phyloP scores from a whole-genome alignment of 1,140 invertebrate species.

The Anoplophora glabripennis region DNA sequence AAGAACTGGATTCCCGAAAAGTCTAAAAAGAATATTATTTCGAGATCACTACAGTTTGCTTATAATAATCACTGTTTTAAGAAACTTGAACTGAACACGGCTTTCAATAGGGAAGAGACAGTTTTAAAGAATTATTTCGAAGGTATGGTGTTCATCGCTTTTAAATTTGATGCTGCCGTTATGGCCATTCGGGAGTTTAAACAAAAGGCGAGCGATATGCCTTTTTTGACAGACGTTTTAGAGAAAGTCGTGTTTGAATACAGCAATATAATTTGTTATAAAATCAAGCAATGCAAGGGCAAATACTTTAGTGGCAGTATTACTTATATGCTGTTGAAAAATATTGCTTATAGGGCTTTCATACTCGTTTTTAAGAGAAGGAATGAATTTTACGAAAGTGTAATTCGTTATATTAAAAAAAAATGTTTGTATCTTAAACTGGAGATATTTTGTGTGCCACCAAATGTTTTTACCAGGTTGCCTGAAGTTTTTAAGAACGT shows the following conservation, averaged over 20 bases:
- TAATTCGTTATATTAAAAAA: background rate
- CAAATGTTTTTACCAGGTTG: background rate
- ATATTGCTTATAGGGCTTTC: conserved; percentile 15
- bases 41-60: conserved; percentile 5
- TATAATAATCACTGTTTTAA: conserved; percentile 18
- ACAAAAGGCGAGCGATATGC: conserved; percentile 2
- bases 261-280: conserved; percentile 6
- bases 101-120: conserved; percentile 6
- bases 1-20: background rate
- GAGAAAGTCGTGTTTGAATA: background rate
- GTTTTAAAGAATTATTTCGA: conserved; percentile 19
- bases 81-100: conserved; percentile 15
- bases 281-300: background rate
- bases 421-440: conserved; percentile 1
- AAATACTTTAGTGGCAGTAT: background rate
- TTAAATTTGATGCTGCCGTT: conserved; percentile 20
- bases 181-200: conserved; percentile 5
- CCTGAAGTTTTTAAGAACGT: background rate
- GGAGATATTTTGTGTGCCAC: background rate
- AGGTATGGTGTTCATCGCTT: conserved; percentile 19
- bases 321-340: conserved; percentile 6
- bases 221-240: conserved; percentile 1
- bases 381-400: conserved; percentile 9
- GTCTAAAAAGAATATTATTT: background rate
- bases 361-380: conserved; percentile 16